phyloP scores from a whole-genome alignment of 2,888 invertebrate species.

The Xylophagus ater region DNA sequence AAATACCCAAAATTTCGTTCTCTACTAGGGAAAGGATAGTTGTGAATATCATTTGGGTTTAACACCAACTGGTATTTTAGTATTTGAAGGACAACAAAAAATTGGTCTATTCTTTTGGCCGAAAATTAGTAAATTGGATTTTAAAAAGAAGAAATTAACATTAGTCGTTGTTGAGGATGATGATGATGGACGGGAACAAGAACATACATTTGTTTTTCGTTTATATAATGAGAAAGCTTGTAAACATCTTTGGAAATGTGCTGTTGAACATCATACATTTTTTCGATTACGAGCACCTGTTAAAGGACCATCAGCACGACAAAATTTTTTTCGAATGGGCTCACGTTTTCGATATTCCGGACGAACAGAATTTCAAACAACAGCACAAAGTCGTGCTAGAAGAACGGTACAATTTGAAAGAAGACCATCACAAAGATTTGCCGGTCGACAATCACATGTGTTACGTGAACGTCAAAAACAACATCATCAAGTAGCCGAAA shows the following conservation, averaged over 20 bases:
- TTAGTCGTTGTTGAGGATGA: conserved; percentile 97
- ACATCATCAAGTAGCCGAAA: conserved; percentile 21
- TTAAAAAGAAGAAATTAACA: conserved; percentile 94
- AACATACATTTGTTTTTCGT: conserved; percentile 97
- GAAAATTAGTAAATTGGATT: conserved; percentile 94
- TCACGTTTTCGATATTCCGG: conserved; percentile 88
- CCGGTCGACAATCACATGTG: conserved; percentile 82
- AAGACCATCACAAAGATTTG: conserved; percentile 92
- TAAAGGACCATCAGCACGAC: conserved; percentile 77
- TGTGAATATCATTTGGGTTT: conserved; percentile 92
- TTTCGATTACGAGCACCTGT: conserved; percentile 86
- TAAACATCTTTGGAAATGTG: conserved; percentile 99
- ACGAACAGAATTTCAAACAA: conserved; percentile 95
- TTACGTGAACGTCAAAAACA: conserved; percentile 61
- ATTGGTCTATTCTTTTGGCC: conserved; percentile 99
- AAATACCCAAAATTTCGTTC: conserved; percentile 5
- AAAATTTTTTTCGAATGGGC: conserved; percentile 97
- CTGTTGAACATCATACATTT: conserved; percentile 98
- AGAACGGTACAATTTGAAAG: conserved; percentile 94
- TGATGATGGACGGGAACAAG: conserved; percentile 91
- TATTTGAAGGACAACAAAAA: conserved; percentile 92
- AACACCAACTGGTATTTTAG: conserved; percentile 96
- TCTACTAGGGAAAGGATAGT: conserved; percentile 76
- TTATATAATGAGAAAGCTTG: conserved; percentile 95
- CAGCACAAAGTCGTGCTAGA: conserved; percentile 78